Evolutionary conservation across 2,113 vertebrate genomes (phyloP).

Genomic region (Pagrus major): DNA sequence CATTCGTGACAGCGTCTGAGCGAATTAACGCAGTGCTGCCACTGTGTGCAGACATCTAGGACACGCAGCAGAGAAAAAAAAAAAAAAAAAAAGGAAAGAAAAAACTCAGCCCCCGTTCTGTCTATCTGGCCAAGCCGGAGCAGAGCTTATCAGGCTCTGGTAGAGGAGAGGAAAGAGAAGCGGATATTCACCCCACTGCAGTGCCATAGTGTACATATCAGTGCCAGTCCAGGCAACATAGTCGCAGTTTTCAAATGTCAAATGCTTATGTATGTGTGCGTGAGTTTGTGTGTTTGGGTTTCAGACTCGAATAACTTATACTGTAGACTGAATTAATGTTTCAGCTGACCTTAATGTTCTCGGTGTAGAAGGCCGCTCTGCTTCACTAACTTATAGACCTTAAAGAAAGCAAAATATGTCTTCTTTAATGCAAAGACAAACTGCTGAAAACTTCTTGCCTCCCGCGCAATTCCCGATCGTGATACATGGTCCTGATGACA

Average conservation of each 20-base stretch:
- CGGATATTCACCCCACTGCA: constrained; percentile 59
- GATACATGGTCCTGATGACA: not conserved
- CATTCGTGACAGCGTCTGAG: constrained; percentile 76
- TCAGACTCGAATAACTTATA: constrained; percentile 29
- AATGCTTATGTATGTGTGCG: constrained; percentile 36
- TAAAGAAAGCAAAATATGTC: constrained; percentile 6
- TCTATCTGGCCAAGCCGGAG: constrained; percentile 62
- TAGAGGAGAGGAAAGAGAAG: constrained; percentile 53
- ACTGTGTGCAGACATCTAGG: constrained; percentile 75
- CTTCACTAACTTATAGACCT: constrained; percentile 18
- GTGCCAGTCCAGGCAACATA: constrained; percentile 47
- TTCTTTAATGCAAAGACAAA: constrained; percentile 21
- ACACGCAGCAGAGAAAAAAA: constrained; percentile 54
- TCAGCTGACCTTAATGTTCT: constrained; percentile 50
- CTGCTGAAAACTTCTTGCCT: constrained; percentile 1
- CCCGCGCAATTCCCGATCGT: not conserved
- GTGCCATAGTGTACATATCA: constrained; percentile 57
- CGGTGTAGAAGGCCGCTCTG: not conserved
- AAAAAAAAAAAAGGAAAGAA: constrained; percentile 1
- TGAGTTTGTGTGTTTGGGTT: constrained; percentile 6
- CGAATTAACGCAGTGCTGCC: constrained; percentile 67
- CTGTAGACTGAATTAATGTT: constrained; percentile 44
- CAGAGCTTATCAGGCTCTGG: constrained; percentile 65
- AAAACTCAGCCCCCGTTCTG: constrained; percentile 48
- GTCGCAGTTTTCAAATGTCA: constrained; percentile 66